Percentiles rank a stretch among this genome's conserved stretches.
Conservation (phyloP, 2,888 invertebrate species). For the Oxycera nigricornis region DNA sequence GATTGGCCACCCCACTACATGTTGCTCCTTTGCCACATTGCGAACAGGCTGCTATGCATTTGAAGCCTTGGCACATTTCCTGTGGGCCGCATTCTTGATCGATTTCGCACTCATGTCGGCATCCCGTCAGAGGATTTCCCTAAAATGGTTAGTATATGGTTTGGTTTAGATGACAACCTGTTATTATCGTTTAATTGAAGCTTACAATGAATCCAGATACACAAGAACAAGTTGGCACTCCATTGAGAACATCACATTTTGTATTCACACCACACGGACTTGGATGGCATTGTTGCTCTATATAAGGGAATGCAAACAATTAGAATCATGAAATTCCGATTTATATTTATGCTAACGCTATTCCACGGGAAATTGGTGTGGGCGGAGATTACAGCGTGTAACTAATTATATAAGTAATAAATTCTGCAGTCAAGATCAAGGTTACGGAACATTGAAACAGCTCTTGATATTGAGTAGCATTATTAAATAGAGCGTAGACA, state of each 20-base stretch:
- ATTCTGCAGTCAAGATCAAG: slow-evolving; percentile 43
- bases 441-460: not conserved
- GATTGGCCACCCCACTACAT: slow-evolving; percentile 77
- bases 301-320: slow-evolving; percentile 44
- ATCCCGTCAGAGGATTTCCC: slow-evolving; percentile 79
- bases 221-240: slow-evolving; percentile 81
- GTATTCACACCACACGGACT: slow-evolving; percentile 84
- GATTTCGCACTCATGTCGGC: slow-evolving; percentile 82
- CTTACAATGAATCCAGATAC: slow-evolving; percentile 71
- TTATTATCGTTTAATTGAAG: slow-evolving; percentile 31
- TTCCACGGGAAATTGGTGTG: not conserved
- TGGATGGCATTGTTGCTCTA: slow-evolving; percentile 84
- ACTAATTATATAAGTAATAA: slow-evolving; percentile 23
- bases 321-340: slow-evolving; percentile 7
- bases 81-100: slow-evolving; percentile 76
- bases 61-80: slow-evolving; percentile 76
- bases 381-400: not conserved
- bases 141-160: slow-evolving; percentile 52
- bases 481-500: slow-evolving; percentile 51
- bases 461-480: not conserved
- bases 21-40: slow-evolving; percentile 81
- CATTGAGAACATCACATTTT: slow-evolving; percentile 78
- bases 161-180: not conserved
- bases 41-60: slow-evolving; percentile 78
- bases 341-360: not conserved